Base-by-base conservation (phyloP, 2,888 invertebrate genomes). In the Drosophila prolongata region DNA sequence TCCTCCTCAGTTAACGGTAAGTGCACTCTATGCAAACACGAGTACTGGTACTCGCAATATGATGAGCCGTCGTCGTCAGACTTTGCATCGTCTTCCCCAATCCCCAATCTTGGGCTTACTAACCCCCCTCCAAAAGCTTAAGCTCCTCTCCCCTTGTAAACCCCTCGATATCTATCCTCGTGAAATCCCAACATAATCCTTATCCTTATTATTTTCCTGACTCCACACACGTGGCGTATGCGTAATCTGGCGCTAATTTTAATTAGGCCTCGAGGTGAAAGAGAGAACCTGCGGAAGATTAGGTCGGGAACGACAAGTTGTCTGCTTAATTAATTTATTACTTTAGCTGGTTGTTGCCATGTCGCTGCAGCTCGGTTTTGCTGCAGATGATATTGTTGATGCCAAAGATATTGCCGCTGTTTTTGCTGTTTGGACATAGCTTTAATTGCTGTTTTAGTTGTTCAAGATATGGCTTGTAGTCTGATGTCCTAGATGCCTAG, bases 171-270 rank as follows among this genome's bases (percentile, higher is more conserved):
- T 30, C 30, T 1, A 6, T 6, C 30, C 30, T 8, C 30, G 16
- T 4, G 10, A 10, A 16, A 42, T 19, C 19, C 19, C 24, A 24
- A 44, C 46, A 30, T 47, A 47, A 47, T 55, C 56, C 2, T 30
- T 4, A 59, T 59, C 40, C 40, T 50, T 47, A 42, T 46, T 42
- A 46, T 42, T 19, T 47, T 19, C 50, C 30, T 47, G 46, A 62
- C 35, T 43, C 35, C 19, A 3, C 76, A 67, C 85, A 80, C 82
- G 82, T 80, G 85, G 78, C 79, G 80, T 78, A 82, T 82, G 75
- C 76, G 76, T 83, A 80, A 76, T 78, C 65, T 75, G 35, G 73
- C 62, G 62, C 54, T 69, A 68, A 47, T 50, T 64, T 59, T 80
- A 80, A 83, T 80, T 80, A 77, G 70, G 62, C 64, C 66, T 58